Base-by-base conservation (phyloP, 2,113 vertebrate genomes). In the Hydropotes inermis region DNA sequence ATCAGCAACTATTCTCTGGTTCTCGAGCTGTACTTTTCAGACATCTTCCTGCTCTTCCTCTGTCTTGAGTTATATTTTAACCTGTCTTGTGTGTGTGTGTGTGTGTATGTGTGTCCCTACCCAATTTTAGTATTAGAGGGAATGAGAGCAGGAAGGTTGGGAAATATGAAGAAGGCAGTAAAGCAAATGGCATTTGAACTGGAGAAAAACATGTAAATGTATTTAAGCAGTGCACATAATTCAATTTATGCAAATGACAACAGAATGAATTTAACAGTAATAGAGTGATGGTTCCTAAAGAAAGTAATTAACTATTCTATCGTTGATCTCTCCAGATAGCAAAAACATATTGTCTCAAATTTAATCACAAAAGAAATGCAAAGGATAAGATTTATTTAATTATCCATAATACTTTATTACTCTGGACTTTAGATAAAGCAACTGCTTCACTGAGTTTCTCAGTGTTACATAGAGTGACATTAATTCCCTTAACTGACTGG, bases 371-470 rank as follows among this genome's bases (percentile, higher is more conserved):
- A 97, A 93, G 43, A 47, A 93, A 94, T 93, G 25, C 39, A 96
- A 85, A 91, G 67, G 16, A 70, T 94, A 86, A 79, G 84, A 81
- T 92, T 79, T 83, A 89, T 93, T 94, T 81, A 91, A 93, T 87
- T 95, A 87, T 60, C 10, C 57, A 82, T 74, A 93, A 27, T 33
- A 39, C 64, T 94, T 93, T 91, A 93, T 88, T 91, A 45, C 43
- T 78, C 17, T 92, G 54, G 89, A 87, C n/a, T 89, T 97, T 82
- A 94, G 61, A 88, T 87, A 96, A 96, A 67, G 30, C 96, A 98
- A 64, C 47, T 97, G 87, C 93, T 98, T 97, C 93, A 76, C 14
- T 97, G 87, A 85, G 1, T 98, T 98, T 96, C 90, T 98, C 61
- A 94, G 70, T 94, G 36, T 89, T 97, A 83, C 88, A 52, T 52